Evolutionary conservation across 2,797 vertebrate genomes (phyloP), one percentile per base, ranked within the genome.

Genomic region (Amazona finschi): DNA sequence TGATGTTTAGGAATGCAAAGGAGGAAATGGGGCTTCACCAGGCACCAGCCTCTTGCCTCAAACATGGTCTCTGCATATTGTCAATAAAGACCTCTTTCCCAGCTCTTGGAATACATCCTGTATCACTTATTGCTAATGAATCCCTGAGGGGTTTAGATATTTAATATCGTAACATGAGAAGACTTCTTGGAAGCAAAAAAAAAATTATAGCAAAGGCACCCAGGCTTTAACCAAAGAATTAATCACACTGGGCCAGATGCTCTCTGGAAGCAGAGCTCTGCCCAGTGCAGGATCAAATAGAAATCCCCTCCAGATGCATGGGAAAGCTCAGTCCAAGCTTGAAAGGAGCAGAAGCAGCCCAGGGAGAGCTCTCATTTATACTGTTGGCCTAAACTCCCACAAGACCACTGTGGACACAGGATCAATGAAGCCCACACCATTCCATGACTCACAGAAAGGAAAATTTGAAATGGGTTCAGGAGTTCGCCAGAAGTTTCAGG

Each of bases 101-200:
- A 81, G 55, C 47, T 75, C 79, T 85, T 66, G 55, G 55, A 55
- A 80, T 88, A 62, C 58, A 94, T 86, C 73, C 79, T 94, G 65
- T 47, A 85, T 66, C 55, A 46, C n/a, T 88, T 90, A 90, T 27
- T 91, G 50, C 79, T 96, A 93, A 95, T 80, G 76, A 96, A 96
- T 70, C 89, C 82, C 82, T 61, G 50, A 78, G 60, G 41, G 52
- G 25, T 17, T 93, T 84, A 86, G 66, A 66, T 83, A 89, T 88
- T 94, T 84, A 84, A 90, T 86, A 94, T 11, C 84, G 20, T 60
- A 96, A 72, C n/a, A 70, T 41, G 16, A 92, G 39, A 91, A 41
- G 28, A 78, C 0, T 0, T 31, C 64, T 93, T 43, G 31, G 76
- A 66, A 92, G 50, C 2, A 87, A 89, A 92, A 74, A 75, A 75